These are phyloP conservation scores for Leucopsar rothschildi DNA, from an alignment of 2,113 vertebrate genomes.

Conservation along the genomic window DNA sequence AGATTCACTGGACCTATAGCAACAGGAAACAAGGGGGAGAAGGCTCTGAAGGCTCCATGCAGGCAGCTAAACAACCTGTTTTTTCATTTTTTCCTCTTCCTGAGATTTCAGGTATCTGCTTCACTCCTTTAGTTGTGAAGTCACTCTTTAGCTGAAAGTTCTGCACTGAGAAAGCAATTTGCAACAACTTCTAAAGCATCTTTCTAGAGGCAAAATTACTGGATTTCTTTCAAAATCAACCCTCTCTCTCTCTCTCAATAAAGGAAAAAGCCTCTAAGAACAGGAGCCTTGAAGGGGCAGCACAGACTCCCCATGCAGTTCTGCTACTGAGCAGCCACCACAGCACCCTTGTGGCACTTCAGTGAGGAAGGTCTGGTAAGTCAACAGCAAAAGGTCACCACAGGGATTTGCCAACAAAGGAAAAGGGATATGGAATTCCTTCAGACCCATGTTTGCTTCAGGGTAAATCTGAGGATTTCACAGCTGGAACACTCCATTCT, in stretches of 20 bases:
- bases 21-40: neutral
- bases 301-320: neutral
- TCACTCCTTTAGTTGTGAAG: neutral
- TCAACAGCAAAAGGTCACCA: neutral
- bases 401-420: neutral
- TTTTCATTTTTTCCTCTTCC: neutral
- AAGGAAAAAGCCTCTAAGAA: neutral
- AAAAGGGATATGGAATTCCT: conserved; percentile 8
- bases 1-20: neutral
- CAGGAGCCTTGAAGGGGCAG: neutral
- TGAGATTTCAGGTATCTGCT: neutral
- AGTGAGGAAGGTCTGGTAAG: neutral
- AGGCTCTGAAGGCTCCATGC: neutral
- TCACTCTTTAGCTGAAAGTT: neutral
- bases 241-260: neutral
- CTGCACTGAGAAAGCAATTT: neutral
- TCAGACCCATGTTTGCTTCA: neutral
- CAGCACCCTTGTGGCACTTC: fast-evolving
- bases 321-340: neutral
- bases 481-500: conserved; percentile 11
- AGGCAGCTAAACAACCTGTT: neutral
- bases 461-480: conserved; percentile 11
- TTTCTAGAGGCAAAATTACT: neutral
- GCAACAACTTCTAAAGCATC: neutral
- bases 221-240: neutral